Percentiles rank a stretch among this genome's conserved stretches.
These are phyloP conservation scores for Amphiprion ocellaris DNA, from an alignment of 2,113 vertebrate genomes.

Conservation along the genomic window DNA sequence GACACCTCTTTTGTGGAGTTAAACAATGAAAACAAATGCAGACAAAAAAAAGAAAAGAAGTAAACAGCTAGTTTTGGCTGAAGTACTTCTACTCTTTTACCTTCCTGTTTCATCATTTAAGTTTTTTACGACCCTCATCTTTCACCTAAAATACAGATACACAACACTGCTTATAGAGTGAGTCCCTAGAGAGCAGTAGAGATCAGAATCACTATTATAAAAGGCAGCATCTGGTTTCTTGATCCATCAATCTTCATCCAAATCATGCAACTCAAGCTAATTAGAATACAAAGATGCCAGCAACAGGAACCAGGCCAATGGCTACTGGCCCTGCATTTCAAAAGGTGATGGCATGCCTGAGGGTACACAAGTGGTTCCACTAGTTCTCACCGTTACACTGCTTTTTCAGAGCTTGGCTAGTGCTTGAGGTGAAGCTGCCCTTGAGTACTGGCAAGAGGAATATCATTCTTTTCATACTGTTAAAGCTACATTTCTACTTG, in stretches of 20 bases:
- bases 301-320: constrained; percentile 48
- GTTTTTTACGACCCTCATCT: constrained; percentile 15
- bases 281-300: constrained; percentile 62
- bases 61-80: no score
- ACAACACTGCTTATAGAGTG: neutral
- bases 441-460: constrained; percentile 29
- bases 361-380: constrained; percentile 34
- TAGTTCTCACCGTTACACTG: constrained; percentile 45
- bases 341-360: constrained; percentile 56
- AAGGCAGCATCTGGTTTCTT: constrained; percentile 60
- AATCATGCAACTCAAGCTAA: constrained; percentile 39
- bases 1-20: no score
- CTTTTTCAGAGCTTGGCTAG: constrained; percentile 44
- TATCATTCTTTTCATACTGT: constrained; percentile 9
- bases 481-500: constrained; percentile 31
- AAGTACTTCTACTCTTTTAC: neutral
- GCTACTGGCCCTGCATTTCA: constrained; percentile 47
- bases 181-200: constrained; percentile 18
- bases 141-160: neutral
- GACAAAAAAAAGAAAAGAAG: no score
- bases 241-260: constrained; percentile 1
- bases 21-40: no score
- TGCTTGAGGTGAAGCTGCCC: constrained; percentile 52
- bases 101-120: constrained; percentile 4
- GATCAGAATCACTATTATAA: constrained; percentile 67